Evolutionary conservation across 2,113 vertebrate genomes (phyloP), one percentile per base, ranked within the genome.

Genomic region (Rafetus swinhoei): DNA sequence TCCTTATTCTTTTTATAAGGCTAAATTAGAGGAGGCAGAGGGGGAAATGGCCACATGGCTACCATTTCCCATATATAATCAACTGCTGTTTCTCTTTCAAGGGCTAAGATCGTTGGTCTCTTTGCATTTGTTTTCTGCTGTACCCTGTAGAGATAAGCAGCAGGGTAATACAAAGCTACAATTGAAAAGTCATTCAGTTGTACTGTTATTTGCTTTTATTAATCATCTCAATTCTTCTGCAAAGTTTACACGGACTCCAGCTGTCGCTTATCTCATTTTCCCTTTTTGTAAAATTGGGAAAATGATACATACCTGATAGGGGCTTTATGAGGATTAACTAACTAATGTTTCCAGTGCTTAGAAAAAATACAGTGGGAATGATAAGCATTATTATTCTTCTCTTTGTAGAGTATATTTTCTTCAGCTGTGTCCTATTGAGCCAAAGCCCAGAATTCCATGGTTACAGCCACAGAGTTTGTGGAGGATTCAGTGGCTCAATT

Each of bases 291-390:
- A 93, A 25, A 92, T 45, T 76, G 35, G 72, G 72, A 45, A n/a
- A 76, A 76, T 76, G 72, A 45, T 76, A 7, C 35, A 12, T 57
- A 84, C 92, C 93, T 96, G 93, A 95, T 85, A 95, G 88, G 55
- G 95, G 81, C 90, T 92, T 95, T 96, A 90, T 84, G 90, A 97
- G 91, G 88, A 91, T 87, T 96, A 96, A 94, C 95, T 94, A 96
- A 91, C 18, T 6, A 62, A 72, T 55, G 35, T 82, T 94, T 95
- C 86, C 90, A 77, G 62, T 69, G 32, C 7, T 69, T n/a, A 69
- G 14, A 65, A 65, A 32, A 94, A 96, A 91, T 86, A 84, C 87
- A 82, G 84, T 86, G 77, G 89, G 35, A 96, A 89, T 11, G 72
- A 80, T 69, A 62, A 90, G n/a, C 69, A 72, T 87, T 93, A 91